A percentile compares a stretch with the other conserved stretches of the same genome.
phyloP scores from a whole-genome alignment of 2,113 vertebrate species.

The Grammomys surdaster region DNA sequence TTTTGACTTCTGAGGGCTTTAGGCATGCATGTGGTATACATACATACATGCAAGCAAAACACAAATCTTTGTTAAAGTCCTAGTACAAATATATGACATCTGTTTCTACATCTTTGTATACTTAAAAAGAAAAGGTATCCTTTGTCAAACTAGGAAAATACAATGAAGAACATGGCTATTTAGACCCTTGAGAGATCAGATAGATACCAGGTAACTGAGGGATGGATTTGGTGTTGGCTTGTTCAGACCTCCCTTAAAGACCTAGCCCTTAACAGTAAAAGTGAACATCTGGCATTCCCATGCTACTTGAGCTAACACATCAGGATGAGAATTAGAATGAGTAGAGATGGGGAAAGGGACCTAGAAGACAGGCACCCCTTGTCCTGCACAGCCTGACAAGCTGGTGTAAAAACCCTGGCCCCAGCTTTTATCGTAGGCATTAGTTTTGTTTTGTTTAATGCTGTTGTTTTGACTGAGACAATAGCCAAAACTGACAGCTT shows the following conservation, averaged over 20 bases:
- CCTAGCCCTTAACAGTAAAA: not conserved
- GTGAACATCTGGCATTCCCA: not conserved
- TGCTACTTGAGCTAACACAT: not conserved
- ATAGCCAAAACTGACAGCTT: not conserved
- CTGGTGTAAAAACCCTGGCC: not conserved
- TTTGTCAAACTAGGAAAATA: not conserved
- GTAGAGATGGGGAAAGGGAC: not conserved
- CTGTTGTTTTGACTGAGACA: not conserved
- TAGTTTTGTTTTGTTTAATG: not conserved
- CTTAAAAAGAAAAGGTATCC: not conserved
- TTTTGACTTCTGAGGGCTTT: not conserved
- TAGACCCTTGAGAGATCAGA: not conserved
- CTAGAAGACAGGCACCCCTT: no score
- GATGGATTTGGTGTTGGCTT: not conserved
- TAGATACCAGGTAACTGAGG: not conserved
- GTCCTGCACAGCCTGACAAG: not conserved
- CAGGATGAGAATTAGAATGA: not conserved
- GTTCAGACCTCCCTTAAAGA: not conserved
- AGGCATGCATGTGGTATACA: not conserved
- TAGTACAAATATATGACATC: not conserved
- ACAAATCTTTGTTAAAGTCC: not conserved
- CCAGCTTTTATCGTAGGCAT: not conserved
- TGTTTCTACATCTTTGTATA: not conserved
- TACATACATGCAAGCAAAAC: not conserved
- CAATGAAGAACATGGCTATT: conserved; percentile 11